Evolutionary conservation across 2,888 invertebrate species (phyloP).

Genomic region (Acronicta leporina): DNA sequence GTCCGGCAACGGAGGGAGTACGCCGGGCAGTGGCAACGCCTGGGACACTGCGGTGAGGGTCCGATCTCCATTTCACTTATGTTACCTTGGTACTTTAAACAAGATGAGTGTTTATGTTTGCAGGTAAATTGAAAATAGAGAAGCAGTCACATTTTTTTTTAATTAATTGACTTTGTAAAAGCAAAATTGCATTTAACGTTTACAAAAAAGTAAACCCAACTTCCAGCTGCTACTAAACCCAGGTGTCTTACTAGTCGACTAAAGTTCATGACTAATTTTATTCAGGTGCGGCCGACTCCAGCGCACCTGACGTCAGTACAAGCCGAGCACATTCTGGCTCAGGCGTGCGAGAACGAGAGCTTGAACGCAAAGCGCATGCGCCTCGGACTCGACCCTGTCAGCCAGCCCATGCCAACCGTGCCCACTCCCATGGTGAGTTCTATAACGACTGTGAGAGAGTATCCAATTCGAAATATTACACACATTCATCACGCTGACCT

Average conservation of each 20-base stretch:
- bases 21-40: conserved; percentile 87
- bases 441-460: neutral
- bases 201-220: no score
- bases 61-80: conserved; percentile 73
- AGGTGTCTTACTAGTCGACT: no score
- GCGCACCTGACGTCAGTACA: conserved; percentile 99
- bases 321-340: conserved; percentile 98
- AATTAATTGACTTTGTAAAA: no score
- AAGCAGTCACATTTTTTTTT: no score
- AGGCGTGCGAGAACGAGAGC: conserved; percentile 99
- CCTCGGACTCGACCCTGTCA: conserved; percentile 97
- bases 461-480: no score
- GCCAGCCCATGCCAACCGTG: conserved; percentile 95
- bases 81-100: conserved; percentile 43
- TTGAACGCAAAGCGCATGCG: conserved; percentile 99
- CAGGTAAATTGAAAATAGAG: no score
- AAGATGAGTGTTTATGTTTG: conserved; percentile 14
- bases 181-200: no score
- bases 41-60: conserved; percentile 96
- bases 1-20: conserved; percentile 74
- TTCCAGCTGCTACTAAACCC: no score
- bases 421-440: conserved; percentile 89
- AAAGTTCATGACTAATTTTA: neutral
- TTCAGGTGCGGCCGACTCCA: conserved; percentile 97
- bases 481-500: no score